These are phyloP conservation scores for Acrocephalus arundinaceus DNA, from an alignment of 2,113 vertebrate genomes.

Conservation along the genomic window DNA sequence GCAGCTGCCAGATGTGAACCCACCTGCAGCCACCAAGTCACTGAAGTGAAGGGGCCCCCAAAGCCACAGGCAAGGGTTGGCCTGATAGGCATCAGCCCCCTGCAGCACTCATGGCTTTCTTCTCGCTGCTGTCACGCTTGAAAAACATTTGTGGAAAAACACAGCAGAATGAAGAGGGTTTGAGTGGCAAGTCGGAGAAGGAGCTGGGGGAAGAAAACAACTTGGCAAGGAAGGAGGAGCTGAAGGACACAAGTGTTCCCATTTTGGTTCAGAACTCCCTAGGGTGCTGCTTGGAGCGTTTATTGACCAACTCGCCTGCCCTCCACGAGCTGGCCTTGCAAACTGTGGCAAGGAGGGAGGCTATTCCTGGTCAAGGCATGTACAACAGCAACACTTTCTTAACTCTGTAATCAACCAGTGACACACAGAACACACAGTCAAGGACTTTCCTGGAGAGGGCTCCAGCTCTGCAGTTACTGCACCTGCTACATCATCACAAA, in stretches of 20 bases:
- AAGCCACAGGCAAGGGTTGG: not conserved
- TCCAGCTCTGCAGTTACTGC: not conserved
- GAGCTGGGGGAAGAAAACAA: not conserved
- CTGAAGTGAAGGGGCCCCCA: fast-evolving
- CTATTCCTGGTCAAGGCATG: not conserved
- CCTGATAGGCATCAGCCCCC: not conserved
- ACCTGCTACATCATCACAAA: not conserved
- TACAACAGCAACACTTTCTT: not conserved
- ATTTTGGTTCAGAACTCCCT: conserved; percentile 21
- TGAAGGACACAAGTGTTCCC: conserved; percentile 29
- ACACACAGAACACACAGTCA: not conserved
- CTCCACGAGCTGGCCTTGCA: not conserved
- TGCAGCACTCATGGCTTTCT: not conserved
- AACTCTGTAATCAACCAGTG: not conserved
- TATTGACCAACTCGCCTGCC: not conserved
- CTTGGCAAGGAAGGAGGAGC: not conserved
- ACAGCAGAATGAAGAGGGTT: not conserved
- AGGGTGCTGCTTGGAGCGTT: not conserved
- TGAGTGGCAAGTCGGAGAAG: not conserved
- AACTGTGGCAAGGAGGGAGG: not conserved
- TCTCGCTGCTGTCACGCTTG: not conserved
- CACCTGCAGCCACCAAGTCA: not conserved
- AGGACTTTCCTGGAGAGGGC: not conserved
- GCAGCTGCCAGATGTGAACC: not conserved
- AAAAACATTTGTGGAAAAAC: conserved; percentile 40